Base-by-base conservation (phyloP, 2,888 invertebrate species). In the Adelognathus sp. region DNA sequence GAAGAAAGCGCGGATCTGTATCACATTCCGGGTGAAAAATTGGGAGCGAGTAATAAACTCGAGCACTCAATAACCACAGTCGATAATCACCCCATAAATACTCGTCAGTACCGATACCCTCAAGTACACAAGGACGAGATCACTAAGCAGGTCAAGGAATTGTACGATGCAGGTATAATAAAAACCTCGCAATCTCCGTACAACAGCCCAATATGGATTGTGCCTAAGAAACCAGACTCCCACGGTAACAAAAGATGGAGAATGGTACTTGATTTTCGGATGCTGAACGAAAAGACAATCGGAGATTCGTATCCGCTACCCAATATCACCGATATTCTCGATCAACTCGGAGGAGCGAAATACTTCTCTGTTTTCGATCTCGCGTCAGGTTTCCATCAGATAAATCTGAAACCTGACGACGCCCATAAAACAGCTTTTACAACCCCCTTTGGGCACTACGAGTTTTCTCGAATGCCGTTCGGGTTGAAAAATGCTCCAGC, bases 361-460 rank as follows among this genome's bases (percentile, higher is more conserved):
- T n/a, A n/a, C n/a, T n/a, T n/a, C n/a, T n/a, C n/a, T n/a, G n/a
- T n/a, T n/a, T n/a, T n/a, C n/a, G n/a, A n/a, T n/a, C n/a, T n/a
- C n/a, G n/a, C n/a, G n/a, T n/a, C n/a, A n/a, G n/a, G n/a, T n/a
- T 88, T 86, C 60, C 84, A 88, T 61, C 87, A 88, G 63, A 87
- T 89, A 3, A 63, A 69, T 0, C 61, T 81, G 4, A 56, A 84
- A 9, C 64, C 81, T 0, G 24, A 75, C 7, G 82, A 84, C 36
- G 54, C 39, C 0, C 56, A 58, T 6, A 79, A 82, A 73, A 81
- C 77, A 0, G 77, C 81, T 11, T 82, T 82, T 54, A 69, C 79
- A 0, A 79, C 81, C 5, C 69, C 76, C 0, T 50, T 52, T 21
- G 63, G 69, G 1, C 84, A 86, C 21, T 86, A 82, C 33, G 82